Evolutionary conservation across 2,888 invertebrate genomes (phyloP).

Genomic region (Diloba caeruleocephala): DNA sequence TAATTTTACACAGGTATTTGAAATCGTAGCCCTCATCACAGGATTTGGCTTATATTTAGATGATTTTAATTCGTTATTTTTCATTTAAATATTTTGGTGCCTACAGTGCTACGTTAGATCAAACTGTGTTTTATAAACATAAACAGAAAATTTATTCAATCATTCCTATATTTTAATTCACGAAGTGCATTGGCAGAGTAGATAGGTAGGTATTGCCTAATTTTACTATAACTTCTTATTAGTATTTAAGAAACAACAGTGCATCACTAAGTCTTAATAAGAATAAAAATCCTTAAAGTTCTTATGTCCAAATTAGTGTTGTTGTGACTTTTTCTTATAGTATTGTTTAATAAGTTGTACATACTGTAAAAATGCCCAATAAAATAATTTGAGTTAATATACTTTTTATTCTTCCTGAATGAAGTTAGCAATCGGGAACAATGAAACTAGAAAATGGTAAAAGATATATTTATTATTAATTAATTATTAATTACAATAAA

Average conservation of each 20-base stretch:
- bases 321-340: conserved; percentile 8
- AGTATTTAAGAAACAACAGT: neutral
- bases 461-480: conserved; percentile 58
- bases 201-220: conserved; percentile 7
- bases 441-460: conserved; percentile 42
- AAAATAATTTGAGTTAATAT: conserved; percentile 32
- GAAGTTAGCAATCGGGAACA: conserved; percentile 5
- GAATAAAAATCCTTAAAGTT: no score
- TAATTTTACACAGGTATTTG: no score
- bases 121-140: conserved; percentile 25
- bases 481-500: conserved; percentile 47
- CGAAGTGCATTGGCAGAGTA: no score
- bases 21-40: neutral
- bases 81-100: conserved; percentile 7
- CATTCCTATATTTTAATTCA: conserved; percentile 42
- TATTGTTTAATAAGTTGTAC: conserved; percentile 31
- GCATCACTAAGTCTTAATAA: no score
- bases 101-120: conserved; percentile 20
- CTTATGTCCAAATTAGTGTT: no score
- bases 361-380: conserved; percentile 44
- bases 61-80: neutral
- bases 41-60: neutral
- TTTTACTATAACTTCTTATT: conserved; percentile 1
- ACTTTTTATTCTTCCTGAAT: no score
- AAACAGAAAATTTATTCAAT: conserved; percentile 9